Evolutionary conservation across 1,140 invertebrate species (phyloP).

Genomic region (Nasonia longicornis): DNA sequence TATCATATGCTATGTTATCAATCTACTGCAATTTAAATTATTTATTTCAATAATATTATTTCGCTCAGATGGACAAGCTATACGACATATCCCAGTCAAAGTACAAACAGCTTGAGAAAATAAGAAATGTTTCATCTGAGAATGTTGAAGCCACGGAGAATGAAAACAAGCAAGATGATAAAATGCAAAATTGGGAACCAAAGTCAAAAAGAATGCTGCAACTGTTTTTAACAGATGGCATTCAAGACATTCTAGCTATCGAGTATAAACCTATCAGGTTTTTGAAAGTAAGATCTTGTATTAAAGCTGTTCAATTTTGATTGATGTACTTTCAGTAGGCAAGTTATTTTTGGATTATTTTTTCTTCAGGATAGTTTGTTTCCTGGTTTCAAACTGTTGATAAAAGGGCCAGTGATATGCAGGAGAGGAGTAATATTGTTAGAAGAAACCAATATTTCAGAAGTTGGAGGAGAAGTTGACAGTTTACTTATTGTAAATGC

Average conservation of each 20-base stretch:
- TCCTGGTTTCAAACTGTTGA: conserved; percentile 67
- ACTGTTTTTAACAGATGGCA: conserved; percentile 82
- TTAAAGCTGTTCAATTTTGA: neutral
- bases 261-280: conserved; percentile 78
- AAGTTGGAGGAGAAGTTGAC: conserved; percentile 84
- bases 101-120: conserved; percentile 74
- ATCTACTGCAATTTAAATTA: neutral
- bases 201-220: conserved; percentile 76
- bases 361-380: conserved; percentile 57
- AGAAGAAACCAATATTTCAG: conserved; percentile 72
- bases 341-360: conserved; percentile 31
- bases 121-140: conserved; percentile 71
- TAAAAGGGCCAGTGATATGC: conserved; percentile 78
- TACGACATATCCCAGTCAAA: conserved; percentile 73
- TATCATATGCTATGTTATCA: neutral
- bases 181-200: conserved; percentile 60
- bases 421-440: conserved; percentile 79
- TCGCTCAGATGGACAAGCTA: conserved; percentile 68
- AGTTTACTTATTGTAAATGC: conserved; percentile 72
- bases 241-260: conserved; percentile 77
- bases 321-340: conserved; percentile 1
- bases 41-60: conserved; percentile 5
- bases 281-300: conserved; percentile 72
- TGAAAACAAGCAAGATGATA: conserved; percentile 63
- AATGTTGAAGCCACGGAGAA: conserved; percentile 69